Base-by-base conservation (phyloP, 2,797 vertebrate genomes). In the Selene dorsalis region DNA sequence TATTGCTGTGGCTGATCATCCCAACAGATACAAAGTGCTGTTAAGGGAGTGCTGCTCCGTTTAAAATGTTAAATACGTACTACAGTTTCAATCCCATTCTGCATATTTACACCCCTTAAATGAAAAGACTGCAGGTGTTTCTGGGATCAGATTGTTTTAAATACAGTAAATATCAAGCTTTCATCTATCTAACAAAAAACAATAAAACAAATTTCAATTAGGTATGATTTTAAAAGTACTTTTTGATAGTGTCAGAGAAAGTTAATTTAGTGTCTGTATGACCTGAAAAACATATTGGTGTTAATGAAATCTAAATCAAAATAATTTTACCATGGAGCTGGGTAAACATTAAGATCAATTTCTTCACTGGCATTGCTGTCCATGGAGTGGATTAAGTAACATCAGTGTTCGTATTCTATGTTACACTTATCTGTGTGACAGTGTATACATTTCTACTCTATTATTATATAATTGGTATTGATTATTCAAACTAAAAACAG, bases 1-100 rank as follows among this genome's bases (percentile, higher is more conserved):
- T 89, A 88, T 87, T 88, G 75, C 87, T 53, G 53, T 67, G 65
- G 65, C 66, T 75, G 52, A 87, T 83, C 70, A 67, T 75, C 58
- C 69, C 86, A 0, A 28, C 67, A 79, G 79, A 82, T 68, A 69
- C 50, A 38, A 73, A 82, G 64, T 69, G 76, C 77, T 81, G 72
- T 79, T 73, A 64, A 35, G 74, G 60, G 69, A 75, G 41, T 13
- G 18, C 63, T 60, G 35, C 55, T 66, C 61, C 58, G 52, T 88
- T 82, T 77, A 47, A 69, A 86, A 83, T 77, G 53, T 84, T 87
- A 87, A 90, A 84, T 83, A 87, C 18, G 8, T 43, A 9, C 47
- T 26, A 35, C 30, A 58, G 60, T 53, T 84, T 71, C 79, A 84
- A 87, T 85, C 52, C 85, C 52, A 68, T 82, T 71, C 67, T 83